These are phyloP conservation scores for Brachionus asplanchnoidis DNA, from an alignment of 1,140 invertebrate genomes.

Conservation along the genomic window DNA sequence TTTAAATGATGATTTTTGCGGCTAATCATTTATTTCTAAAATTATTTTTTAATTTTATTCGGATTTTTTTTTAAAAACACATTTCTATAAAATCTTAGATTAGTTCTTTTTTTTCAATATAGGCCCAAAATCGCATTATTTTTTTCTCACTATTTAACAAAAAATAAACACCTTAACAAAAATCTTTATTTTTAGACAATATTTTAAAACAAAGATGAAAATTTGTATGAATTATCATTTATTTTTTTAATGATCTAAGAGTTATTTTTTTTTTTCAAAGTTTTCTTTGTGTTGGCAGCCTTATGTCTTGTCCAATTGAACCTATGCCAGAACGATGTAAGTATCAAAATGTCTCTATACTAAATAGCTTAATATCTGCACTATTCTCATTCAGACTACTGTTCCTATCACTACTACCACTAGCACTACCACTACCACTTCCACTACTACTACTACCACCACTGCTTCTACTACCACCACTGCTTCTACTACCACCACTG, in stretches of 20 bases:
- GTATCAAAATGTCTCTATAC: not conserved
- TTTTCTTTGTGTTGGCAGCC: not conserved
- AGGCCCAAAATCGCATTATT: not conserved
- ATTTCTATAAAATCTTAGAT: not conserved
- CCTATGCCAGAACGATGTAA: not conserved
- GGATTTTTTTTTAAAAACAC: not conserved
- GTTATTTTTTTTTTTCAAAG: not conserved
- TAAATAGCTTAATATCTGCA: not conserved
- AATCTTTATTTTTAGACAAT: not conserved
- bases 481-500: not conserved
- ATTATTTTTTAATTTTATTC: not conserved
- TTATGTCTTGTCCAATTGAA: not conserved
- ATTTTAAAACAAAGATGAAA: not conserved
- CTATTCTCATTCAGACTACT: not conserved
- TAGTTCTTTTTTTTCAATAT: not conserved
- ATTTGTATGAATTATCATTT: not conserved
- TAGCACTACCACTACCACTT: not conserved
- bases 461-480: not conserved
- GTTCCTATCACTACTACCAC: not conserved
- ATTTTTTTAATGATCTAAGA: not conserved
- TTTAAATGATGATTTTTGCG: not conserved
- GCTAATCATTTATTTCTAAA: not conserved
- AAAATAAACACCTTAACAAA: not conserved
- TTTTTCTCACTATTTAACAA: too few relatives aligned
- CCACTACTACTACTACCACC: not conserved